Conservation (phyloP, 2,888 invertebrate genomes). For the Caenorhabditis angaria region DNA sequence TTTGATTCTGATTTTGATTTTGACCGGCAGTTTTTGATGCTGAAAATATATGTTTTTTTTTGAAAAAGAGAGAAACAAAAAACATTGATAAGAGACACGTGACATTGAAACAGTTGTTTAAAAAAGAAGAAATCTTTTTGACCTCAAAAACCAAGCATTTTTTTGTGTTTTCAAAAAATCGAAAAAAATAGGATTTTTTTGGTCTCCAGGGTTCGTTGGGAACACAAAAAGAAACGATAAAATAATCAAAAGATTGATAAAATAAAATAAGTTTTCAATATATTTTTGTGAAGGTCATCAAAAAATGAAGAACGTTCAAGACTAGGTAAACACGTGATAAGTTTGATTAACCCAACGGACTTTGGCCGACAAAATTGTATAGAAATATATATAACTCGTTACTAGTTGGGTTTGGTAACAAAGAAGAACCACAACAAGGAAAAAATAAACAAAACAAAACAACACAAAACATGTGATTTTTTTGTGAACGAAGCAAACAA, state of each 20-base stretch:
- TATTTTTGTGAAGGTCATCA: constrained; percentile 7
- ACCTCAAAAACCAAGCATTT: not conserved
- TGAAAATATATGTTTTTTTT: not conserved
- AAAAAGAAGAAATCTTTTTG: not conserved
- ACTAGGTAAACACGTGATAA: not conserved
- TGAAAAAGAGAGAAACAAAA: no score
- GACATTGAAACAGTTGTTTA: not conserved
- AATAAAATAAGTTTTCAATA: no score
- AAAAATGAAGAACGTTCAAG: constrained; percentile 8
- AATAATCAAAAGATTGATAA: constrained; percentile 9
- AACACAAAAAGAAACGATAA: not conserved
- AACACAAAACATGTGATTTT: no score
- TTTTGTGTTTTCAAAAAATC: no score
- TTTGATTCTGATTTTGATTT: not conserved
- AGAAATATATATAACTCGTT: not conserved
- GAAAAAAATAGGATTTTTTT: no score
- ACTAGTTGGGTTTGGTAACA: no score
- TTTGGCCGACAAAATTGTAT: not conserved
- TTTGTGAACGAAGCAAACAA: no score
- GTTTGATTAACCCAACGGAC: no score
- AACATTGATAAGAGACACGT: no score
- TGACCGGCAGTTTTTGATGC: not conserved
- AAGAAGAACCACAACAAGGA: no score
- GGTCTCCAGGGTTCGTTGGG: not conserved
- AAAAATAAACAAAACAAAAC: no score